Evolutionary conservation across 2,113 vertebrate species (phyloP), one percentile per base, ranked within the genome.

Genomic region (Varanus komodoensis): DNA sequence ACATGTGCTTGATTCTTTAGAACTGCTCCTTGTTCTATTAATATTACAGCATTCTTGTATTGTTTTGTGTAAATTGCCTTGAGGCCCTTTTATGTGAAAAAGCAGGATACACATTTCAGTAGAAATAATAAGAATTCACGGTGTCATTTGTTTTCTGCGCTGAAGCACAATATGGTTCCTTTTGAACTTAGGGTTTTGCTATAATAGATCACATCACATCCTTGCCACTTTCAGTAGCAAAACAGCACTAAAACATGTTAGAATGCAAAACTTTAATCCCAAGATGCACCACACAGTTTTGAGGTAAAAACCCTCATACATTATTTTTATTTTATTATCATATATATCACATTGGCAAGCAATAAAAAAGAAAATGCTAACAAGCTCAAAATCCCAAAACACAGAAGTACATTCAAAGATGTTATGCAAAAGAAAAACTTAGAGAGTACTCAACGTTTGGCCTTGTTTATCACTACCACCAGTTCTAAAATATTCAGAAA

Each of bases 191-290:
- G 82, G 38, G 8, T 68, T 74, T 84, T 68, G 25, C 61, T 68
- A 84, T 23, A 68, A 17, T 29, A 54, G 8, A 73, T 85, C 29
- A 85, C 38, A 85, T 73, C 15, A 52, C 68, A 82, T 85, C 84
- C 84, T 85, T 82, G 21, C 68, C 68, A 71, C 38, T 79, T 85
- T 91, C 87, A 38, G 68, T 27, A 73, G 29, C 44, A 73, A 79
- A 57, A 87, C 25, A 87, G 74, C 80, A 9, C 17, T 52, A 44
- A 79, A 3, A 1, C 89, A 61, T 84, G 89, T 92, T 54, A 87
- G 2, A 89, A 71, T 29, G 81, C 25, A 94, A 89, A 4, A 21
- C 11, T 82, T 81, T 32, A 61, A 90, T 54, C 15, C 27, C 61
- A 50, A 68, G 54, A 86, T 89, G 86, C 80, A 19, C 11, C 89